These are phyloP conservation scores for Hirudinaria manillensis DNA, from an alignment of 2,888 invertebrate species.

Conservation along the genomic window DNA sequence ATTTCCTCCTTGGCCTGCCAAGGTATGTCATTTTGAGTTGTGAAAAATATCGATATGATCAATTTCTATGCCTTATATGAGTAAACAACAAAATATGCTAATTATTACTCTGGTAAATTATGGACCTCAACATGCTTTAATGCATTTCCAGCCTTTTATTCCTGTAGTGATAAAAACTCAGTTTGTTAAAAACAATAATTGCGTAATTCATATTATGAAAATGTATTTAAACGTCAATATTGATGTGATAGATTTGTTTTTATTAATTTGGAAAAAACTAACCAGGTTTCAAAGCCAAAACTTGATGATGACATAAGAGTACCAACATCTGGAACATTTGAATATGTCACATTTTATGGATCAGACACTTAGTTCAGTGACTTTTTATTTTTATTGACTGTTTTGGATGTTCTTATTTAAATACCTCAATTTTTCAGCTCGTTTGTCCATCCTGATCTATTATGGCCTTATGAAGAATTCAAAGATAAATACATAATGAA, in stretches of 20 bases:
- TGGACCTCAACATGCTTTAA: too few relatives aligned
- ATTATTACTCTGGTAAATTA: background rate
- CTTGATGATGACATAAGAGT: conserved; percentile 26
- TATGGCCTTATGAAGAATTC: conserved; percentile 73
- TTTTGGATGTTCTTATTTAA: background rate
- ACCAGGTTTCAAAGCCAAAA: conserved; percentile 23
- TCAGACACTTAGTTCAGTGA: conserved; percentile 27
- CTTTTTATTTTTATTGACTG: background rate
- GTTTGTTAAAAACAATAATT: too few relatives aligned
- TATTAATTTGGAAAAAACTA: background rate
- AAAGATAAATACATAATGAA: conserved; percentile 65
- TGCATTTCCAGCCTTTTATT: too few relatives aligned
- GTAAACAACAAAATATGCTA: background rate
- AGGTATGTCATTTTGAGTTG: background rate
- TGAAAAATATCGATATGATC: background rate
- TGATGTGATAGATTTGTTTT: background rate
- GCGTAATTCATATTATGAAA: too few relatives aligned
- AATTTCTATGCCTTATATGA: background rate
- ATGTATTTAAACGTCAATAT: too few relatives aligned
- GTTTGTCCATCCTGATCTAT: conserved; percentile 57
- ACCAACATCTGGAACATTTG: conserved; percentile 28
- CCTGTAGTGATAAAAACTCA: too few relatives aligned
- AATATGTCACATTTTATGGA: conserved; percentile 26
- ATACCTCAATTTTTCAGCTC: conserved; percentile 16
- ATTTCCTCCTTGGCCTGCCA: conserved; percentile 30